A percentile compares a stretch with the other conserved stretches of the same genome.
These are phyloP conservation scores for Poecilia velifera DNA, from an alignment of 2,797 vertebrate genomes.

Conservation along the genomic window DNA sequence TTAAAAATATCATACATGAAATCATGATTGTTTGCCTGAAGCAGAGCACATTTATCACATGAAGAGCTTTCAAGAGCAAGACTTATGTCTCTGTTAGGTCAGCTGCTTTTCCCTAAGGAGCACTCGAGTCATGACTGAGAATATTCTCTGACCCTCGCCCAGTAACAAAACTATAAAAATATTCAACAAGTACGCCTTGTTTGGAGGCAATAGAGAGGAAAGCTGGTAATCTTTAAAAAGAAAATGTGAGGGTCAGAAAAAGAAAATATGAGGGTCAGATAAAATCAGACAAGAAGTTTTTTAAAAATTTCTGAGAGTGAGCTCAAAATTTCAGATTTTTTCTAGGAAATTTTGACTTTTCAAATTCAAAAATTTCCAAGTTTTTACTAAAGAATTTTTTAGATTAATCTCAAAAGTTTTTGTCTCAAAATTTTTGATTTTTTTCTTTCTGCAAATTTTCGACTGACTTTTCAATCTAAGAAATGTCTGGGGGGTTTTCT, in stretches of 20 bases:
- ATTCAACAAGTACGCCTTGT: background rate
- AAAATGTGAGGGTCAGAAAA: background rate
- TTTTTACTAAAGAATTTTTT: too few relatives aligned
- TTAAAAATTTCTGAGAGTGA: too few relatives aligned
- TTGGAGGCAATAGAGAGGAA: background rate
- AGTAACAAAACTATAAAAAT: background rate
- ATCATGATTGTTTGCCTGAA: background rate
- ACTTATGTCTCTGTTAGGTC: conserved; percentile 12
- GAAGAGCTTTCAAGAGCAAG: conserved; percentile 1
- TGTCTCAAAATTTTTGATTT: too few relatives aligned
- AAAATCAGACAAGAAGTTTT: background rate
- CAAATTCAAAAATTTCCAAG: too few relatives aligned
- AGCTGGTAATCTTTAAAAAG: background rate
- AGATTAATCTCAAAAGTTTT: too few relatives aligned
- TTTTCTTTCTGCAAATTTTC: too few relatives aligned
- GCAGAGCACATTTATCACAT: conserved; percentile 13
- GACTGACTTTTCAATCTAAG: too few relatives aligned
- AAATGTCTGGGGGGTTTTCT: too few relatives aligned
- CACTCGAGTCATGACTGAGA: conserved; percentile 39
- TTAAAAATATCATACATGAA: too few relatives aligned
- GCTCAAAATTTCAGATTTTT: too few relatives aligned
- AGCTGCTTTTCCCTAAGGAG: conserved; percentile 34
- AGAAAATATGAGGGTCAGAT: background rate
- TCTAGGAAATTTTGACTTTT: too few relatives aligned
- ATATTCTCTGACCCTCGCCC: conserved; percentile 12